Evolutionary conservation across 2,797 vertebrate species (phyloP), one percentile per base, ranked within the genome.

Genomic region (Odontamblyopus lacepedii): DNA sequence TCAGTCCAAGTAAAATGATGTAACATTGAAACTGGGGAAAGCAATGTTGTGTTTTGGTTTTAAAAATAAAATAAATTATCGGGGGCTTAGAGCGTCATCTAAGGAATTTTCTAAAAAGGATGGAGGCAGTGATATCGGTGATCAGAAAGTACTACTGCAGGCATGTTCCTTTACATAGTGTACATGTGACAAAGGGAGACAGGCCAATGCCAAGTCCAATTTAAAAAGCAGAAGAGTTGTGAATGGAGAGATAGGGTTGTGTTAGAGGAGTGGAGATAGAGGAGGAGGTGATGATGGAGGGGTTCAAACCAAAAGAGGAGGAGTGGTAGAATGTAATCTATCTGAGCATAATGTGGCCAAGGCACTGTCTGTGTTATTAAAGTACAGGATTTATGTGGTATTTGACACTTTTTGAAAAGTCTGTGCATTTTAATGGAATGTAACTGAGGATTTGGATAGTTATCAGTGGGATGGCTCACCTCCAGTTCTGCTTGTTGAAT

Each of bases 161-260:
- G 85, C 87, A 16, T 82, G 83, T 85, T 88, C 79, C 86, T 67
- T 78, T 82, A 87, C 79, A 85, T 79, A 77, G 78, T 13, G 82
- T 71, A 59, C 68, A 26, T 55, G 72, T 66, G 73, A 84, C 78
- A 83, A 86, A 84, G 73, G 73, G 76, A 80, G 84, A 65, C 75
- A 74, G 55, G 18, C 74, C 68, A 79, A 77, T 73, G 83, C 81
- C 87, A 79, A 75, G 73, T 81, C 65, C 78, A 81, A 86, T 89
- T 84, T 79, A 4, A 29, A 77, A 87, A 75, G 57, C 3, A 29
- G 78, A 80, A 77, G 82, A 85, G 79, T 67, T 48, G 5, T 77
- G 71, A 79, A 79, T 70, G 73, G 79, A 86, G 79, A 77, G 70
- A 87, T 44, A 13, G 4, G 44, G 70, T 74, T 84, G 82, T 16